A percentile compares a stretch with the other conserved stretches of the same genome.
These are phyloP conservation scores for Listronotus bonariensis DNA, from an alignment of 1,140 invertebrate species.

Conservation along the genomic window DNA sequence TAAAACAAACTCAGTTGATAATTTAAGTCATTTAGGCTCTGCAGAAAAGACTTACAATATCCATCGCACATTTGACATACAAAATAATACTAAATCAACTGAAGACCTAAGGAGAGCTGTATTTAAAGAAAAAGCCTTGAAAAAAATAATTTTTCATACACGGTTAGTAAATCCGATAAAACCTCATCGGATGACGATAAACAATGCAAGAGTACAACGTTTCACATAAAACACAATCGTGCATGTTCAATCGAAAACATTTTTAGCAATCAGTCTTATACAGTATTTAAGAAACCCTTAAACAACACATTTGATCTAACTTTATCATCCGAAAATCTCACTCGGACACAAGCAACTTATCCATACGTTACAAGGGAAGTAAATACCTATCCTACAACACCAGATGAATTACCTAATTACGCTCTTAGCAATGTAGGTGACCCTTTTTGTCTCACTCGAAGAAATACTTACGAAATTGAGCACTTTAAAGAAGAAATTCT, in stretches of 20 bases:
- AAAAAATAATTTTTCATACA: neutral
- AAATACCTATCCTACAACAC: neutral
- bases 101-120: conserved; percentile 12
- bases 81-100: neutral
- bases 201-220: neutral
- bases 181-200: neutral
- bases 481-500: neutral
- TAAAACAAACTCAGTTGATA: conserved; percentile 1
- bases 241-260: conserved; percentile 8
- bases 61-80: neutral
- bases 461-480: neutral
- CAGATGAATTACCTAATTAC: conserved; percentile 5
- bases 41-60: neutral
- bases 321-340: conserved; percentile 5
- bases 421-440: too few species aligned
- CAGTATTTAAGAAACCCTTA: neutral
- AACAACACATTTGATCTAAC: neutral
- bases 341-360: neutral
- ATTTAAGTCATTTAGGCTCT: conserved; percentile 4
- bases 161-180: neutral
- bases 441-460: neutral
- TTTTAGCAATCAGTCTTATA: too few species aligned
- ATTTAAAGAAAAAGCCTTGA: conserved; percentile 5
- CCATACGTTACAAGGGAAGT: neutral
- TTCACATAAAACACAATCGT: neutral